Conservation (phyloP, 1,140 invertebrate genomes). For the Brachionus angularis region DNA sequence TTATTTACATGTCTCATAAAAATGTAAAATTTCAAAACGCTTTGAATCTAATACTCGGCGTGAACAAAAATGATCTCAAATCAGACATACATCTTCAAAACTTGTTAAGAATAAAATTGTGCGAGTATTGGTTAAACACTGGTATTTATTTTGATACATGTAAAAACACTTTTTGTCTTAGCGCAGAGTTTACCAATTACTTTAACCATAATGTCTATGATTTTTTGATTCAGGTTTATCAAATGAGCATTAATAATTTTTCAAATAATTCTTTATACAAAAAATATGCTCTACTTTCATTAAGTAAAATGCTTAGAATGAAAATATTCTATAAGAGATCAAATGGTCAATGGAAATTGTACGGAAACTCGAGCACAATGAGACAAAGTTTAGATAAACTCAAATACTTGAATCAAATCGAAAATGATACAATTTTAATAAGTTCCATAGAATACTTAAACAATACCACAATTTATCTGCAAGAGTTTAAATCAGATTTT, state of each 20-base stretch:
- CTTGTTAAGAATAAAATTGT: constrained; percentile 2
- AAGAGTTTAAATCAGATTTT: constrained; percentile 26
- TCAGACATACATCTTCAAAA: constrained; percentile 9
- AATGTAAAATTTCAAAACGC: neutral
- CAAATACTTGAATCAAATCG: neutral
- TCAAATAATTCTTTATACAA: constrained; percentile 41
- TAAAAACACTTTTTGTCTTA: constrained; percentile 1
- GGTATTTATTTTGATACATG: constrained; percentile 20
- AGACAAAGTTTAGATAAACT: neutral
- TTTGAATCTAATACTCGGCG: neutral
- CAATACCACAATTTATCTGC: constrained; percentile 12
- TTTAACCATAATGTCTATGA: constrained; percentile 37
- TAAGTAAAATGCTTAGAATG: constrained; percentile 33
- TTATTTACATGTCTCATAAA: constrained; percentile 33
- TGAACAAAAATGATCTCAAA: constrained; percentile 31
- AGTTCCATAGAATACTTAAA: constrained; percentile 14
- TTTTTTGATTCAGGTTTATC: constrained; percentile 42
- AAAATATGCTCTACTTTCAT: neutral
- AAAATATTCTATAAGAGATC: constrained; percentile 29
- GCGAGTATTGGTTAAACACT: constrained; percentile 14
- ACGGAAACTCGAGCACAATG: neutral
- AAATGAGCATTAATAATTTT: constrained; percentile 40
- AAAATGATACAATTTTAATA: constrained; percentile 15
- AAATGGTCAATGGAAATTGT: constrained; percentile 35
- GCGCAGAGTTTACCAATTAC: constrained; percentile 10